Conservation (phyloP, 2,888 invertebrate genomes). For the Tiliacea aurago region DNA sequence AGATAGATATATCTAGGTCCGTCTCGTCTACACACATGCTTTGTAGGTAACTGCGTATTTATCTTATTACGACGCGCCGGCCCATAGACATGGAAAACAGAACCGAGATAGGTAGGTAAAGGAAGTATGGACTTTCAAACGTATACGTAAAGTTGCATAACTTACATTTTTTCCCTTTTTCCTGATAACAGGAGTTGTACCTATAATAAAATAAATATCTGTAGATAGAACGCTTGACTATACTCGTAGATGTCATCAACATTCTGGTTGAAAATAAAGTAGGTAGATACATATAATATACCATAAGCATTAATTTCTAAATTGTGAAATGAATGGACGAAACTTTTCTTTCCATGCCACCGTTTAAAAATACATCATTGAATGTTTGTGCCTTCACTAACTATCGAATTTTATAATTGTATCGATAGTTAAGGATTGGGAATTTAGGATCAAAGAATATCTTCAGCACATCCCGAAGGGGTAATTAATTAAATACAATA, state of each 20-base stretch:
- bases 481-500: neutral
- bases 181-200: neutral
- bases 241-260: neutral
- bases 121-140: neutral
- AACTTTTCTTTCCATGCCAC: neutral
- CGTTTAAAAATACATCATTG: neutral
- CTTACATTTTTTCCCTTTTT: neutral
- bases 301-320: neutral
- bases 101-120: neutral
- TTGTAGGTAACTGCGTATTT: conserved; percentile 45
- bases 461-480: neutral
- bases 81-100: conserved; percentile 38
- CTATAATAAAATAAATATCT: neutral
- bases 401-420: neutral
- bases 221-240: neutral
- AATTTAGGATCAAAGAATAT: neutral
- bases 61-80: conserved; percentile 49
- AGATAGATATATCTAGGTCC: conserved; percentile 67
- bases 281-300: no score
- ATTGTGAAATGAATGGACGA: neutral
- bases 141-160: no score
- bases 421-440: neutral
- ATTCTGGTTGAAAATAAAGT: neutral
- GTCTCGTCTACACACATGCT: conserved; percentile 37
- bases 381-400: neutral